Percentiles rank a stretch among this genome's conserved stretches.
These are phyloP conservation scores for Coregonus ussuriensis DNA, from an alignment of 2,797 vertebrate species.

Conservation along the genomic window DNA sequence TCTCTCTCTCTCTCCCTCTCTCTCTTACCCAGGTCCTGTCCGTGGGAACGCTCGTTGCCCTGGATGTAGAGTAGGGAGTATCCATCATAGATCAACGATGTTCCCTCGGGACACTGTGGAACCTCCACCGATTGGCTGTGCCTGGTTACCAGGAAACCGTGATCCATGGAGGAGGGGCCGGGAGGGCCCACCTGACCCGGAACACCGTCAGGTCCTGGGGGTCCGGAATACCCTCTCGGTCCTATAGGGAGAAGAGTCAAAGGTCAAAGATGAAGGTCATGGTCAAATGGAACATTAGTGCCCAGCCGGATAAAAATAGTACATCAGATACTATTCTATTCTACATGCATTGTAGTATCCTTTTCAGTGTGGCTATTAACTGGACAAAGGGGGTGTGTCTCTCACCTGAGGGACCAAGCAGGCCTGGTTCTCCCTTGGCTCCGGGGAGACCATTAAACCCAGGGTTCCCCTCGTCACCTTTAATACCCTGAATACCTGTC, in stretches of 20 bases:
- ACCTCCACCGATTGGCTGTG: conserved; percentile 90
- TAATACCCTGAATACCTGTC: conserved; percentile 79
- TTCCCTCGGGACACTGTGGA: conserved; percentile 88
- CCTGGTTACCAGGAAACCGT: conserved; percentile 95
- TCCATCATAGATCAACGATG: conserved; percentile 87
- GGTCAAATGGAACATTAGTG: not conserved
- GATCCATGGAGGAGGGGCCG: conserved; percentile 92
- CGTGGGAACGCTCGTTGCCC: conserved; percentile 95
- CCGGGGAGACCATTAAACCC: conserved; percentile 88
- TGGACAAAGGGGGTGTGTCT: conserved; percentile 5
- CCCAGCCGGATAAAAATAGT: not conserved
- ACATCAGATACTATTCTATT: too few species aligned
- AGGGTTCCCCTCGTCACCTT: conserved; percentile 85
- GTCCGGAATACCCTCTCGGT: conserved; percentile 88
- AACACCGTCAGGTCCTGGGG: conserved; percentile 88
- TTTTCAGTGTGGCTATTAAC: not conserved
- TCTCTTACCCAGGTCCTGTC: conserved; percentile 92
- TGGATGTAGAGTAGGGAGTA: conserved; percentile 97
- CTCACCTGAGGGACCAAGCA: conserved; percentile 86
- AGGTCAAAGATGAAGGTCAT: not conserved
- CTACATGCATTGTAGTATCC: not conserved
- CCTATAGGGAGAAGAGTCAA: conserved; percentile 71
- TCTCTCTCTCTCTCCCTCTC: not conserved
- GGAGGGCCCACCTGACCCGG: conserved; percentile 90
- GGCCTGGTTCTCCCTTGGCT: conserved; percentile 90